Conservation (phyloP, 2,888 invertebrate species). For the Leucoptera coffeella region DNA sequence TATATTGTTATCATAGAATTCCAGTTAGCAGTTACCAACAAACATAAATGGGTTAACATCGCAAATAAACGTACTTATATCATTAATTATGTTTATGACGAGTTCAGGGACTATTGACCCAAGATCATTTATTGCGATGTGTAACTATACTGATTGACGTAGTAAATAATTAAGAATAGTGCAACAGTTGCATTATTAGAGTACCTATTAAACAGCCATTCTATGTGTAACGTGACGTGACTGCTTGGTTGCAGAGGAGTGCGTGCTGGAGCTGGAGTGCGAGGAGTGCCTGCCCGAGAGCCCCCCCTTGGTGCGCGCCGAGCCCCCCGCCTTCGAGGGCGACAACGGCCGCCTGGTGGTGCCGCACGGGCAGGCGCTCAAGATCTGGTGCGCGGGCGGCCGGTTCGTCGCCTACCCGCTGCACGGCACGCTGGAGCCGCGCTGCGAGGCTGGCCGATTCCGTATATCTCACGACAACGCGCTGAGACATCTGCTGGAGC, state of each 20-base stretch:
- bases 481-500: slow-evolving; percentile 23
- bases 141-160: too few species aligned
- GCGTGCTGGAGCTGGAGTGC: slow-evolving; percentile 32
- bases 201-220: too few species aligned
- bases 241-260: slow-evolving; percentile 17
- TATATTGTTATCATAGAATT: too few species aligned
- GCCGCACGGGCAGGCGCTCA: slow-evolving; percentile 17
- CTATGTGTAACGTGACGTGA: too few species aligned
- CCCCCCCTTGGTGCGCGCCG: slow-evolving; percentile 30
- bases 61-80: too few species aligned
- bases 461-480: slow-evolving; percentile 14
- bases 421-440: slow-evolving; percentile 11
- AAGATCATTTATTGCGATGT: too few species aligned
- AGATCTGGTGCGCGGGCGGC: slow-evolving; percentile 26
- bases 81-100: too few species aligned
- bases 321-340: slow-evolving; percentile 18
- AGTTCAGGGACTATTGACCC: too few species aligned
- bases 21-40: too few species aligned
- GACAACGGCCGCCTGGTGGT: slow-evolving; percentile 12
- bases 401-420: slow-evolving; percentile 25
- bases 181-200: too few species aligned
- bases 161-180: too few species aligned
- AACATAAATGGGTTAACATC: too few species aligned
- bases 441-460: slow-evolving; percentile 24
- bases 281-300: slow-evolving; percentile 37